phyloP scores from a whole-genome alignment of 2,888 invertebrate genomes.

The Crematogaster levior region DNA sequence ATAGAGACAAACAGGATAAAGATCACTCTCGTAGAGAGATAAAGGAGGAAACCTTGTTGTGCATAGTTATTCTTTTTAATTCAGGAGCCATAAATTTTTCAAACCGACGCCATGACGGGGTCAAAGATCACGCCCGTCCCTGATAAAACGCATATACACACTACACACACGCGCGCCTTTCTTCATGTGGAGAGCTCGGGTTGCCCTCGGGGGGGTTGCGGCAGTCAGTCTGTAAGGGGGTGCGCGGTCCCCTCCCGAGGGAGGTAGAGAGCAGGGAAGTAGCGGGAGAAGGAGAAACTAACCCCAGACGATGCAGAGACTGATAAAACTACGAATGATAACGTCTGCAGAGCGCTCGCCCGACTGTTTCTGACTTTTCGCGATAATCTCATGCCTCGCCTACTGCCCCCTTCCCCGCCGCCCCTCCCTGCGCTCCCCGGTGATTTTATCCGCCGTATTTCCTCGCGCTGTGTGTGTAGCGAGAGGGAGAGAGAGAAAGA shows the following conservation, averaged over 20 bases:
- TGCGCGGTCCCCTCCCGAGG: constrained; percentile 17
- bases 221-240: constrained; percentile 54
- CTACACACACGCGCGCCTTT: constrained; percentile 29
- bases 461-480: constrained; percentile 49
- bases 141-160: constrained; percentile 46
- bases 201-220: constrained; percentile 61
- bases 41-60: not conserved
- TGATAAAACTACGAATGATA: constrained; percentile 78
- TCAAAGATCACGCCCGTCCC: constrained; percentile 61
- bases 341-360: constrained; percentile 61
- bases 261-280: constrained; percentile 38
- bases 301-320: constrained; percentile 79
- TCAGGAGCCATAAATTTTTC: constrained; percentile 32
- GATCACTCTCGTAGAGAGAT: not conserved
- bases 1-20: constrained; percentile 10
- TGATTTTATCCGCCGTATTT: constrained; percentile 57
- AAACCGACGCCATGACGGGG: constrained; percentile 30
- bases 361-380: constrained; percentile 77
- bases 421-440: constrained; percentile 28
- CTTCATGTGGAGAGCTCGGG: constrained; percentile 54
- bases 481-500: constrained; percentile 9
- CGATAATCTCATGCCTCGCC: constrained; percentile 70
- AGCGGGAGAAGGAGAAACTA: constrained; percentile 63
- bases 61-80: constrained; percentile 4
- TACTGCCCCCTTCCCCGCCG: constrained; percentile 47